Evolutionary conservation across 23 tunicate species (phyloP), one percentile per base, ranked within the genome.

Genomic region (Aplidium turbinatum): DNA sequence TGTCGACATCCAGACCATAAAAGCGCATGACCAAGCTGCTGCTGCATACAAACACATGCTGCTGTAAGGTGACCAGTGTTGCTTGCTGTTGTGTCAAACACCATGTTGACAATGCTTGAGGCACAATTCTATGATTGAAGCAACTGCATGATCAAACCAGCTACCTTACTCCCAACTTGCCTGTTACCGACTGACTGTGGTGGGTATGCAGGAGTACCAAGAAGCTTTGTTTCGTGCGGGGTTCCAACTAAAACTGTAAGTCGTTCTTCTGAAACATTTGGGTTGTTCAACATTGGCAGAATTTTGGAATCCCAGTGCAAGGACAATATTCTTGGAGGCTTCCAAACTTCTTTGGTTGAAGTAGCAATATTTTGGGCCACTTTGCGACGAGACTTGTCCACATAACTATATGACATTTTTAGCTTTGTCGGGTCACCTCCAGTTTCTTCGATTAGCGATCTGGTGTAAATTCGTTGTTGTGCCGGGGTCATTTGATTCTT

Each of bases 21-120:
- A 54, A 54, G 68, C n/a, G 36, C 68, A 60, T 60, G n/a, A 25
- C 36, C 36, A 60, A 60, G 36, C 68, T 60, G 36, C 68, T 27
- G 68, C n/a, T 60, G 68, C 35, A 27, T 60, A 21, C 72, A 36
- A 35, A 65, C 72, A 65, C 72, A 65, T 18, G 67, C 67, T 60
- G 67, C 67, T 60, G 48, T 60, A 23, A 60, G 67, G 48, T 42
- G 48, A 42, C 48, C 9, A 42, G 9, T 42, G 48, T 42, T 54
- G 23, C 60, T 54, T 13, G 60, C 60, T 54, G 60, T 54, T 54
- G 60, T 54, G 22, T 54, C 60, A 54, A 54, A 54, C 60, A 54
- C 60, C 60, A 54, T 54, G 60, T 54, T 54, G 23, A 54, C 60
- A 54, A 11, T 16, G 23, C 60, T 54, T 13, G 60, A 54, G 60